phyloP scores from a whole-genome alignment of 1,140 invertebrate species.

The Palaemon carinicauda region DNA sequence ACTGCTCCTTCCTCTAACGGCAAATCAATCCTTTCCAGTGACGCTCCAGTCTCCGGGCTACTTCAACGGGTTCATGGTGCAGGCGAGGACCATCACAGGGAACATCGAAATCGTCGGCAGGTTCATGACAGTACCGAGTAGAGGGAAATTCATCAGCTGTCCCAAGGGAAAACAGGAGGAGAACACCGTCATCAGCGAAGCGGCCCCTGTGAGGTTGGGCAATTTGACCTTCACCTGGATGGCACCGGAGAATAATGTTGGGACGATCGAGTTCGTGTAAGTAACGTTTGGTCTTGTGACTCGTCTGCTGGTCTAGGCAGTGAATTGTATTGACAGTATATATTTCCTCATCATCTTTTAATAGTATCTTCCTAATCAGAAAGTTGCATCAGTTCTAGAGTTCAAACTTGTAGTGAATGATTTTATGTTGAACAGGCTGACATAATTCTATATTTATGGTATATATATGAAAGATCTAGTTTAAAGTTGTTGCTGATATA shows the following conservation, averaged over 20 bases:
- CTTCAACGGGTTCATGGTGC: conserved; percentile 67
- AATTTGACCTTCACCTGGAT: conserved; percentile 65
- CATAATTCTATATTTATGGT: too few relatives aligned
- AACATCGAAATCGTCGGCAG: conserved; percentile 44
- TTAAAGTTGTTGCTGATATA: too few relatives aligned
- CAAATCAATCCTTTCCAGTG: conserved; percentile 42
- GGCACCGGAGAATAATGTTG: conserved; percentile 65
- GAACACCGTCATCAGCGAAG: conserved; percentile 65
- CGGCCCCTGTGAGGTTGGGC: conserved; percentile 61
- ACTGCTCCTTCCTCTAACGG: too few relatives aligned
- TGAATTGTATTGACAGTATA: too few relatives aligned
- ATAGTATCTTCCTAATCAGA: too few relatives aligned
- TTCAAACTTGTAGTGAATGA: too few relatives aligned
- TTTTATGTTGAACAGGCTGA: too few relatives aligned
- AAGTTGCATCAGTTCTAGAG: too few relatives aligned
- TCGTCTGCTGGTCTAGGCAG: too few relatives aligned
- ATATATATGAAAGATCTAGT: too few relatives aligned
- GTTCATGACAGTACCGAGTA: conserved; percentile 46
- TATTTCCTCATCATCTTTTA: too few relatives aligned
- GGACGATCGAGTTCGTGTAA: conserved; percentile 67
- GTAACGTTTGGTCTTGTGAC: conserved; percentile 37
- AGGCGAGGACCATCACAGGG: conserved; percentile 62
- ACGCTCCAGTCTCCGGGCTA: conserved; percentile 62
- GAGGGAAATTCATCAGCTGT: conserved; percentile 40
- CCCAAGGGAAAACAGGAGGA: conserved; percentile 62